Percentiles rank a stretch among this genome's conserved stretches.
Evolutionary conservation across 2,113 vertebrate genomes (phyloP).

Genomic region (Bolborhynchus lineola): DNA sequence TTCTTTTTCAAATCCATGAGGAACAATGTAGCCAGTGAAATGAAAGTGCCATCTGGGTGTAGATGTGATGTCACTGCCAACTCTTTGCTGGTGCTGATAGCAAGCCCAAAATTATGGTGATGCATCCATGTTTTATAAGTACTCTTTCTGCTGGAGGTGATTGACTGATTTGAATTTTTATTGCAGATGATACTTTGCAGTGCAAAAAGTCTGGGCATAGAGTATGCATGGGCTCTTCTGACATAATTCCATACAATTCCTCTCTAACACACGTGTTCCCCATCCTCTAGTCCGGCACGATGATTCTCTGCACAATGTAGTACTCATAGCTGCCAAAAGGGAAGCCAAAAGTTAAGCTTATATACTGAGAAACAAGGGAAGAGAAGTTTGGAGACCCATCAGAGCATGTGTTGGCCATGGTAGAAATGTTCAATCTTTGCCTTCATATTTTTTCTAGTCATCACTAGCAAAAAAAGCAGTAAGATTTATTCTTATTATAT

Average conservation of each 20-base stretch:
- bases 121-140: constrained; percentile 65
- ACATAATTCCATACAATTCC: constrained; percentile 34
- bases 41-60: constrained; percentile 76
- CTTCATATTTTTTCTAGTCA: constrained; percentile 51
- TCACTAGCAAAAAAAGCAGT: neutral
- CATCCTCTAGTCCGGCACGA: neutral
- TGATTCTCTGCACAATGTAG: neutral
- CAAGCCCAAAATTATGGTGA: constrained; percentile 70
- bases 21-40: constrained; percentile 73
- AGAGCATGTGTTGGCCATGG: neutral
- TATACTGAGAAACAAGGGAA: neutral
- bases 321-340: neutral
- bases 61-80: constrained; percentile 71
- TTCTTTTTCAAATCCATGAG: constrained; percentile 67
- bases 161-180: constrained; percentile 76
- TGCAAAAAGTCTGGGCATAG: constrained; percentile 55
- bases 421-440: neutral
- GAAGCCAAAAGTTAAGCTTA: constrained; percentile 10
- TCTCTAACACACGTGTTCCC: neutral
- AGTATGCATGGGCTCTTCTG: constrained; percentile 12
- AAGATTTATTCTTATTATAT: constrained; percentile 37
- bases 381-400: constrained; percentile 1
- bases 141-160: constrained; percentile 57
- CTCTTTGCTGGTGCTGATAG: constrained; percentile 63
- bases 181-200: constrained; percentile 56